These are phyloP conservation scores for Lepus townsendii DNA, from an alignment of 2,797 vertebrate species.

Conservation along the genomic window DNA sequence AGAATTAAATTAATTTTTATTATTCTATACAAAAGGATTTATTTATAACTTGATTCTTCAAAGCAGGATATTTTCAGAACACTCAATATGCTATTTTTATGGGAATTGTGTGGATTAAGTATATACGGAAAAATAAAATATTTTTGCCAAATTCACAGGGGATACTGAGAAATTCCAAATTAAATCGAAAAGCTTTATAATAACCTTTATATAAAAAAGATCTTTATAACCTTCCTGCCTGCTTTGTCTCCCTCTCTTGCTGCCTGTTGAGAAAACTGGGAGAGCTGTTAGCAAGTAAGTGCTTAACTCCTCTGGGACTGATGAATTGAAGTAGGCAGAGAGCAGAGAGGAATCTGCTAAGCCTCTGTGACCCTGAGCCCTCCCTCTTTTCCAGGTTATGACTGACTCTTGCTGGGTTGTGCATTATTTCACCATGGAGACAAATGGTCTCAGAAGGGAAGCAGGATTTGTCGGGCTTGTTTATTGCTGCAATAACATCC, in stretches of 20 bases:
- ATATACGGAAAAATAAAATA: neutral
- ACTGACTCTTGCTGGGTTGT: slow-evolving; percentile 23
- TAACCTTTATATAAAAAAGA: too few relatives aligned
- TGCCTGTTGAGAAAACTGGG: neutral
- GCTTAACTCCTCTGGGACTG: neutral
- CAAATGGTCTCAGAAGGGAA: slow-evolving; percentile 47
- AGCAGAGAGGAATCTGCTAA: neutral
- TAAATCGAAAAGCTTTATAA: neutral
- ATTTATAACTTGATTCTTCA: slow-evolving; percentile 49
- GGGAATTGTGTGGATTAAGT: neutral
- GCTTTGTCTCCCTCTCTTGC: neutral
- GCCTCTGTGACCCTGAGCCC: slow-evolving; percentile 3
- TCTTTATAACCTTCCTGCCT: neutral
- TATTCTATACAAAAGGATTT: neutral
- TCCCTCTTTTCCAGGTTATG: neutral
- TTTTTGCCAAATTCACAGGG: neutral
- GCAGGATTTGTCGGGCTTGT: slow-evolving; percentile 28
- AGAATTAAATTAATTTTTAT: neutral
- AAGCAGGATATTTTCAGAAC: slow-evolving; percentile 31
- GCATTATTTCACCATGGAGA: slow-evolving; percentile 68
- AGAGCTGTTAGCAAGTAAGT: neutral
- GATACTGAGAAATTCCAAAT: neutral
- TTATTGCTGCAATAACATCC: slow-evolving; percentile 47
- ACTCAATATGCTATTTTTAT: slow-evolving; percentile 1
- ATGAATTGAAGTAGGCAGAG: slow-evolving; percentile 42